Conservation (phyloP, 1,140 invertebrate species). For the Papilio xuthus region DNA sequence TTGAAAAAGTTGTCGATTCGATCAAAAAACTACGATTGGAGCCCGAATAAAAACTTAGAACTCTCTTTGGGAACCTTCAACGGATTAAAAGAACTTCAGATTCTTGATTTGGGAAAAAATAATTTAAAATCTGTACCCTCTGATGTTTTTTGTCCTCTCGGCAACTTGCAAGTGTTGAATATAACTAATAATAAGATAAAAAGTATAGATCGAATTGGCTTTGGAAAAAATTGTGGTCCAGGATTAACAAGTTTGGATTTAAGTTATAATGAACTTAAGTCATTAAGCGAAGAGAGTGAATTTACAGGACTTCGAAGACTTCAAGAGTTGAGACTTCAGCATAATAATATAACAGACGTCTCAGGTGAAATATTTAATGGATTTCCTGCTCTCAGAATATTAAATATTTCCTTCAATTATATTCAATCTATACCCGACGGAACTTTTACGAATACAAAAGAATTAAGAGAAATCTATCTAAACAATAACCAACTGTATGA, state of each 20-base stretch:
- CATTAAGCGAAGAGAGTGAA: conserved; percentile 87
- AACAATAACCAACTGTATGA: conserved; percentile 91
- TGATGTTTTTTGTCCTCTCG: conserved; percentile 88
- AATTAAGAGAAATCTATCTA: conserved; percentile 91
- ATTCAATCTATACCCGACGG: conserved; percentile 89
- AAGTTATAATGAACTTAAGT: conserved; percentile 89
- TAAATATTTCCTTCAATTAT: conserved; percentile 93
- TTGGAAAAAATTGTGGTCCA: conserved; percentile 83
- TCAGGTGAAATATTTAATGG: conserved; percentile 90
- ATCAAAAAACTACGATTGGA: conserved; percentile 90
- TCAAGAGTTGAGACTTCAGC: conserved; percentile 88
- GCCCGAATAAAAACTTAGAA: conserved; percentile 86
- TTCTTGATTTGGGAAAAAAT: conserved; percentile 89
- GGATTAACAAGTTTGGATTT: conserved; percentile 88
- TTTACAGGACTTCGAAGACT: conserved; percentile 87
- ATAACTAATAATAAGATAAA: conserved; percentile 90
- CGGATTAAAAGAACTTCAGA: conserved; percentile 88
- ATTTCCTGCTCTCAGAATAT: conserved; percentile 87
- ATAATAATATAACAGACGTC: conserved; percentile 91
- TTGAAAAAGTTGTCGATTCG: conserved; percentile 89
- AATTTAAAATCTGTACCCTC: conserved; percentile 89
- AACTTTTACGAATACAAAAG: conserved; percentile 88
- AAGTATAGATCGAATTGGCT: conserved; percentile 87
- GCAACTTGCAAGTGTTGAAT: conserved; percentile 91
- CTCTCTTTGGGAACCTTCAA: conserved; percentile 85